Conservation (phyloP, 2,113 vertebrate genomes). For the Pteronura brasiliensis region DNA sequence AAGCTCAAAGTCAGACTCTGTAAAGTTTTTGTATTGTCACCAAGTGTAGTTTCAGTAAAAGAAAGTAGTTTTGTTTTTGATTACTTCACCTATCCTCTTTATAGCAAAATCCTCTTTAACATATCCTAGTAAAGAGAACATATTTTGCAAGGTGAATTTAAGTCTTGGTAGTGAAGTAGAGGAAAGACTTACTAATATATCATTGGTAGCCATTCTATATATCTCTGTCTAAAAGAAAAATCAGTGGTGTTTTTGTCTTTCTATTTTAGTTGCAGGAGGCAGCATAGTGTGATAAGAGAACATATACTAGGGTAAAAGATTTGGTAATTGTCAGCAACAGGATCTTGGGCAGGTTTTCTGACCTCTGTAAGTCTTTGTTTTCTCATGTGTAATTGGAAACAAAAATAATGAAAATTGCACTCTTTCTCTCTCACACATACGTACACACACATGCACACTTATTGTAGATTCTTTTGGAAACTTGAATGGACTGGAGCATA, state of each 20-base stretch:
- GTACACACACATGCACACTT: background rate
- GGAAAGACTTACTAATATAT: background rate
- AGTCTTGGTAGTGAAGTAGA: background rate
- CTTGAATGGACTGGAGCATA: background rate
- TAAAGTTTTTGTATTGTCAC: background rate
- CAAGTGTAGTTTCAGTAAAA: background rate
- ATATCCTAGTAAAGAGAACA: background rate
- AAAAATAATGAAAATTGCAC: background rate
- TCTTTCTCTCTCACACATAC: background rate
- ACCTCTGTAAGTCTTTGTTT: background rate
- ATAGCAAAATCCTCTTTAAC: background rate
- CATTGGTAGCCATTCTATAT: background rate
- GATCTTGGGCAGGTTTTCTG: background rate
- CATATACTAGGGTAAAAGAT: background rate
- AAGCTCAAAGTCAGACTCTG: background rate
- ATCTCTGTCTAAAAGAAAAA: slow-evolving; percentile 1
- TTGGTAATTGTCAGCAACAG: background rate
- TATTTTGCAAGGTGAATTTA: background rate
- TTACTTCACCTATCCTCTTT: background rate
- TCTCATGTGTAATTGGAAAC: background rate
- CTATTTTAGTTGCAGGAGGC: background rate
- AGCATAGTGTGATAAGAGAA: background rate
- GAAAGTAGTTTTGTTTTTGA: slow-evolving; percentile 15
- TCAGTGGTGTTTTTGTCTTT: background rate
- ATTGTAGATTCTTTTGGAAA: background rate